Base-by-base conservation (phyloP, 2,797 vertebrate genomes). In the Helostoma temminkii region DNA sequence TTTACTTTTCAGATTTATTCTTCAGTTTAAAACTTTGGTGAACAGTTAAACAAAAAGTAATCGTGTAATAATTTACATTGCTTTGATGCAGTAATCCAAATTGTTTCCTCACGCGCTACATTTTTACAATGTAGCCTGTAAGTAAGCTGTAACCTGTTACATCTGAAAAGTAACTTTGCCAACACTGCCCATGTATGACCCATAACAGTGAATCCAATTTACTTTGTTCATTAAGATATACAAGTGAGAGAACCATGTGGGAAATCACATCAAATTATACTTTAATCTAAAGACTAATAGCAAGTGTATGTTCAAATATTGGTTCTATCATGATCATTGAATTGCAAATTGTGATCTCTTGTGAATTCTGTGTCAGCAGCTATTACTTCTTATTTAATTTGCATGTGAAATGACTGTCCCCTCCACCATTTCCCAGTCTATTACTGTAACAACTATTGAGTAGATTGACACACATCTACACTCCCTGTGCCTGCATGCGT, bases 361-460 rank as follows among this genome's bases (percentile, higher is more conserved):
- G 74, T 76, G 87, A 82, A 84, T 88, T 88, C 50, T 56, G 53
- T 76, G 73, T 82, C 70, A 34, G 53, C 26, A 62, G 71, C 87
- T 80, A 84, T 89, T 88, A 85, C 64, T 83, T 74, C 78, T 83
- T 87, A 91, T 90, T 92, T 82, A 87, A 90, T 92, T 86, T 91
- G 78, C 82, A 88, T 88, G 82, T 88, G 62, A 82, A 87, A 88
- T 91, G 81, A 87, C 76, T 65, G 15, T 19, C 53, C 26, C 61
- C 65, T n/a, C 22, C 55, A 9, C 37, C 66, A 67, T 82, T 87
- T 78, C 54, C 49, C 57, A 82, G 69, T 83, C 82, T 86, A 86
- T 86, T 87, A 86, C 83, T 74, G 58, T 80, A 79, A 74, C 78
- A 53, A 48, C 57, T 61, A 82, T 87, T 73, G 74, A 86, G 73